Conservation (phyloP, 2,113 vertebrate species). For the Neolamprologus devosi region DNA sequence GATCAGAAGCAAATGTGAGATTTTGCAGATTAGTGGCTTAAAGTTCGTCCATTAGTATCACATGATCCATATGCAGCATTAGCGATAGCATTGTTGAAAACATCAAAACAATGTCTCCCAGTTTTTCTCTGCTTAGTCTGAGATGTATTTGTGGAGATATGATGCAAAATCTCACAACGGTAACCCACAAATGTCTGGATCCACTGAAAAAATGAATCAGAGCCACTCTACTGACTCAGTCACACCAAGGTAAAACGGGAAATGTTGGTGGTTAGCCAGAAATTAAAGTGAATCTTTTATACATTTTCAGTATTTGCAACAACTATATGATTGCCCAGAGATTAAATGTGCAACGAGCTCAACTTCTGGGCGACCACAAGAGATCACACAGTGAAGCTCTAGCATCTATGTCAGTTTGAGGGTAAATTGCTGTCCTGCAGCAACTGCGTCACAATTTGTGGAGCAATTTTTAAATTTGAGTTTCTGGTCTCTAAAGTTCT, state of each 20-base stretch:
- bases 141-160: not conserved
- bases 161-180: not conserved
- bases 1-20: not conserved
- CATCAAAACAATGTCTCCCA: not conserved
- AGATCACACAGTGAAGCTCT: not conserved
- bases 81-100: not conserved
- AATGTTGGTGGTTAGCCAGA: not conserved
- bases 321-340: not conserved
- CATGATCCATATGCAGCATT: not conserved
- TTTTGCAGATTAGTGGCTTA: not conserved
- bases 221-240: not conserved
- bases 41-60: not conserved
- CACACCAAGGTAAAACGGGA: not conserved
- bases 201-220: not conserved
- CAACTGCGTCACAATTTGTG: not conserved
- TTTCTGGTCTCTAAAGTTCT: fast-evolving
- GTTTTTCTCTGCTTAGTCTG: not conserved
- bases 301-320: not conserved
- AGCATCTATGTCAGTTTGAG: not conserved
- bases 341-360: not conserved
- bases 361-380: not conserved
- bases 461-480: not conserved
- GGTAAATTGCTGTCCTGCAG: not conserved
- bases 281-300: not conserved
- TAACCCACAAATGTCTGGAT: not conserved